A percentile compares a stretch with the other conserved stretches of the same genome.
Conservation (phyloP, 2,888 invertebrate species). For the Drosophila heteroneura region DNA sequence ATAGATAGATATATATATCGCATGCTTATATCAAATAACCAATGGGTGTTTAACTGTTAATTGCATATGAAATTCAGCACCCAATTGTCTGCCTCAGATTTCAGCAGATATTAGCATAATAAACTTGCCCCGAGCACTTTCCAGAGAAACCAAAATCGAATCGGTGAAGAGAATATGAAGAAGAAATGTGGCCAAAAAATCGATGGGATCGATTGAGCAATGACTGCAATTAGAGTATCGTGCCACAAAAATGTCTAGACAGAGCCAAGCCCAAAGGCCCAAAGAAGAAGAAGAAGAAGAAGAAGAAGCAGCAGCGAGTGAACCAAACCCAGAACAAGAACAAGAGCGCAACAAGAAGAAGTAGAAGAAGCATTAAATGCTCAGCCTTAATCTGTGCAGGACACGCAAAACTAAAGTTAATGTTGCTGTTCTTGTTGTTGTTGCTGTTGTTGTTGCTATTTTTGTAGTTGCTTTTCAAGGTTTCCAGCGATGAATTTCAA, state of each 20-base stretch:
- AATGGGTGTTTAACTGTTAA: constrained; percentile 41
- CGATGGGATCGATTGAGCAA: constrained; percentile 71
- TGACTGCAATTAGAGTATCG: constrained; percentile 76
- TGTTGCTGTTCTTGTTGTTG: not conserved
- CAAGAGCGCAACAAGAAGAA: not conserved
- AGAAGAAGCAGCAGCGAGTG: not conserved
- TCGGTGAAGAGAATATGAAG: not conserved
- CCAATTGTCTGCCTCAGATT: constrained; percentile 29
- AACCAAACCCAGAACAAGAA: not conserved
- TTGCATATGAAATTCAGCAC: constrained; percentile 37
- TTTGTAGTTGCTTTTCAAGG: constrained; percentile 35
- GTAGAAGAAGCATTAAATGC: constrained; percentile 11
- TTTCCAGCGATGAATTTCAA: constrained; percentile 58
- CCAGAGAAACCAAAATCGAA: constrained; percentile 50
- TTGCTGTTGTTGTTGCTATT: not conserved
- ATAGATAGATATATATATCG: not conserved
- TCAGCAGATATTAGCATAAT: constrained; percentile 70
- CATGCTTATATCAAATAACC: not conserved
- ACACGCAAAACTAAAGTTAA: constrained; percentile 66
- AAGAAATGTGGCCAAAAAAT: constrained; percentile 21
- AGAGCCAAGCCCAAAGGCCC: constrained; percentile 52
- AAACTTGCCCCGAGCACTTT: constrained; percentile 58
- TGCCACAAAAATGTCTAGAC: constrained; percentile 68
- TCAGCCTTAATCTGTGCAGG: constrained; percentile 70
- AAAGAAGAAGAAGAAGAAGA: constrained; percentile 4